These are phyloP conservation scores for Anser brachyrhynchus DNA, from an alignment of 2,113 vertebrate genomes.

Conservation along the genomic window DNA sequence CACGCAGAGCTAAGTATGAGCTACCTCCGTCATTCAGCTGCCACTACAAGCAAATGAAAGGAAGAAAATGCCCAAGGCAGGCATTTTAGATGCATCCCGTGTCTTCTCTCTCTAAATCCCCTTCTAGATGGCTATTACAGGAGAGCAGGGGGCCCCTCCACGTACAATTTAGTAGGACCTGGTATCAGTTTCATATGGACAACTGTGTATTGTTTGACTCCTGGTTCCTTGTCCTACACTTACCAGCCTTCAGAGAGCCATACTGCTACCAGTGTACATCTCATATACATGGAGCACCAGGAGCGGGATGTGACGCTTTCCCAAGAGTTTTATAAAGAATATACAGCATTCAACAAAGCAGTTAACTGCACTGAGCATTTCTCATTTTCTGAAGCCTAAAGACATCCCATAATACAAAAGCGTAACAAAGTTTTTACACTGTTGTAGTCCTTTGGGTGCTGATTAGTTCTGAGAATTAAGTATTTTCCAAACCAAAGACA, in stretches of 20 bases:
- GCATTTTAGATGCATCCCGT: neutral
- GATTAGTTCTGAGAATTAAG: neutral
- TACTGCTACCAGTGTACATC: neutral
- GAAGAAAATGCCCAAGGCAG: neutral
- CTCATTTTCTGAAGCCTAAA: neutral
- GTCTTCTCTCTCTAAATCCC: neutral
- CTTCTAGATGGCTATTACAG: neutral
- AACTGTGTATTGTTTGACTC: neutral
- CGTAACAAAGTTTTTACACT: neutral
- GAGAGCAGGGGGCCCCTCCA: neutral
- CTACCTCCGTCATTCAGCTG: neutral
- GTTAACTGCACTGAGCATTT: neutral
- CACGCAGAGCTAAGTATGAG: rapidly evolving
- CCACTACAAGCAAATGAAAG: neutral
- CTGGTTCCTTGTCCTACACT: rapidly evolving
- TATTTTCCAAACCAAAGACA: neutral
- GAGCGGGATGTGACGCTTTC: neutral
- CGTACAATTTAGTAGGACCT: neutral
- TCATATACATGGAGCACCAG: neutral
- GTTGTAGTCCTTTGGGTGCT: neutral
- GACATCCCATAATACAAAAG: neutral
- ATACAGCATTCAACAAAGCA: neutral
- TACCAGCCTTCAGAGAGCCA: neutral
- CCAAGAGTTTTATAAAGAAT: neutral
- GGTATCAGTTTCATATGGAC: rapidly evolving